Conservation (phyloP, 2,797 vertebrate genomes). For the Poeciliopsis gracilis region DNA sequence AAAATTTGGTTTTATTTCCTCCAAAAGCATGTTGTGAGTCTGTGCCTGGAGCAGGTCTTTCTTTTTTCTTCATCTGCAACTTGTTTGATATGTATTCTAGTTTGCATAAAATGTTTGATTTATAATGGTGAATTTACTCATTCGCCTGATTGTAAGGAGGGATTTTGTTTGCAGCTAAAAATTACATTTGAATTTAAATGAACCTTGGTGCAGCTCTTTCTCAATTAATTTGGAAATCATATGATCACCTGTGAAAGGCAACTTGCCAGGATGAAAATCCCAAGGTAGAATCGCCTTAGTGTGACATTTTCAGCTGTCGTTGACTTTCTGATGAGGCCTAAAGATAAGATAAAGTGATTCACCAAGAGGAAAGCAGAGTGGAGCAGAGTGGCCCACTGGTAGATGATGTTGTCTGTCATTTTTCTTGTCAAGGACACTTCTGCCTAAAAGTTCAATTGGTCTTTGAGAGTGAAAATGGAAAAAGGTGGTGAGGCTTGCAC, state of each 20-base stretch:
- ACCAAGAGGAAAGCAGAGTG: neutral
- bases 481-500: constrained; percentile 24
- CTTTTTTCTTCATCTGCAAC: neutral
- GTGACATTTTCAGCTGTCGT: constrained; percentile 18
- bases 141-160: neutral
- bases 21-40: neutral
- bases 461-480: constrained; percentile 47
- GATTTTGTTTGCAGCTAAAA: neutral
- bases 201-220: neutral
- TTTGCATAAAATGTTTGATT: neutral
- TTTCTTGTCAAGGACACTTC: constrained; percentile 53
- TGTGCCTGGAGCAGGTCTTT: neutral
- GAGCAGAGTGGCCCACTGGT: constrained; percentile 6
- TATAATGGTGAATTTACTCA: neutral
- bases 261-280: neutral
- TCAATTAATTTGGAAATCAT: neutral
- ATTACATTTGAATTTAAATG: neutral
- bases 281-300: neutral
- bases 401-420: constrained; percentile 57
- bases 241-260: neutral
- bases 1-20: neutral
- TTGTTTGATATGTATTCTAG: neutral
- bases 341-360: constrained; percentile 38
- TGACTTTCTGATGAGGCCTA: constrained; percentile 15
- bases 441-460: constrained; percentile 39